Percentiles rank a stretch among this genome's conserved stretches.
phyloP scores from a whole-genome alignment of 1,140 invertebrate species.

The Adoxophyes honmai region DNA sequence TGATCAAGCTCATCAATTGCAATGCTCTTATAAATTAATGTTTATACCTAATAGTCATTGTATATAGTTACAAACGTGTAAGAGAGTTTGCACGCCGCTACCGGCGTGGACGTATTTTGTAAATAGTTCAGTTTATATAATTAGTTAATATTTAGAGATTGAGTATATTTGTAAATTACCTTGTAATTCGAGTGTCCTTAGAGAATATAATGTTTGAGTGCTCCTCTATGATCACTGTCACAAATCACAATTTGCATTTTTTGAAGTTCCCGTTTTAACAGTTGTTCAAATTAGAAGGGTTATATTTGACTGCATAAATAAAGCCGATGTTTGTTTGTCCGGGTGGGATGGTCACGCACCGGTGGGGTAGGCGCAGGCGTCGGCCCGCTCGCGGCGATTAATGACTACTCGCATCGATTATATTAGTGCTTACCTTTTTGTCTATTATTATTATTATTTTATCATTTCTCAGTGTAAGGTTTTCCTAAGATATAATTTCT shows the following conservation, averaged over 20 bases:
- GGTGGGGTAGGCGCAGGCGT: slow-evolving; percentile 37
- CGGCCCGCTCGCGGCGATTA: slow-evolving; percentile 7
- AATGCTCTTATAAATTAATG: slow-evolving; percentile 68
- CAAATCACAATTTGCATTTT: slow-evolving; percentile 75
- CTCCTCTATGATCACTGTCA: slow-evolving; percentile 71
- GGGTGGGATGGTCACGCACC: slow-evolving; percentile 52
- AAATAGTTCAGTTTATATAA: slow-evolving; percentile 75
- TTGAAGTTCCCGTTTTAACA: slow-evolving; percentile 43
- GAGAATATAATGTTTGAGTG: slow-evolving; percentile 61
- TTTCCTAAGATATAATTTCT: background rate
- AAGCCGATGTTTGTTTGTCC: slow-evolving; percentile 44
- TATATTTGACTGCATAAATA: slow-evolving; percentile 59
- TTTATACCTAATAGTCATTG: slow-evolving; percentile 71
- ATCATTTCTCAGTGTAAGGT: background rate
- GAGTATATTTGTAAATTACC: slow-evolving; percentile 75
- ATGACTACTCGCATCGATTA: background rate
- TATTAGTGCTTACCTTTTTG: no score
- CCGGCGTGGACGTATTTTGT: slow-evolving; percentile 69
- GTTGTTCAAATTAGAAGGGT: slow-evolving; percentile 57
- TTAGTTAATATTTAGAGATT: slow-evolving; percentile 72
- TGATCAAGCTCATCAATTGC: slow-evolving; percentile 66
- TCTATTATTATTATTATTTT: no score
- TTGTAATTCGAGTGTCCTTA: slow-evolving; percentile 70
- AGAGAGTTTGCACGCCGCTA: slow-evolving; percentile 55
- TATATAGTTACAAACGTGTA: slow-evolving; percentile 74